These are phyloP conservation scores for Sterrhoptilus dennistouni DNA, from an alignment of 2,113 vertebrate genomes.

Conservation along the genomic window DNA sequence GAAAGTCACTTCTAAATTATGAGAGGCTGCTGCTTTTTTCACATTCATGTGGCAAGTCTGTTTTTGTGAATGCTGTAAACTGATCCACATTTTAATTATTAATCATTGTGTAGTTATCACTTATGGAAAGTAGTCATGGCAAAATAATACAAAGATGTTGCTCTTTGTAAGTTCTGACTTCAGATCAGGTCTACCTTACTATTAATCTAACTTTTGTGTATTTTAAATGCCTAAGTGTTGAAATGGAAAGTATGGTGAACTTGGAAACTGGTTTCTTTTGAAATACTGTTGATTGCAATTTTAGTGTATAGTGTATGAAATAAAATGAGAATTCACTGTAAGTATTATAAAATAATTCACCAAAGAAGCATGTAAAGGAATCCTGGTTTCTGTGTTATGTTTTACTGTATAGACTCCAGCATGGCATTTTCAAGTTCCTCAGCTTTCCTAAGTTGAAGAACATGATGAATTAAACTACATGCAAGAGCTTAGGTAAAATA, in stretches of 20 bases:
- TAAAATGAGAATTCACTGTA: slow-evolving; percentile 18
- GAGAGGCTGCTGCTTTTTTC: slow-evolving; percentile 1
- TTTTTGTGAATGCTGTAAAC: slow-evolving; percentile 31
- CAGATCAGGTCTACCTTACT: not conserved
- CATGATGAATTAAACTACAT: not conserved
- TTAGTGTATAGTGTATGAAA: slow-evolving; percentile 12
- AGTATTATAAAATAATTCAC: slow-evolving; percentile 19
- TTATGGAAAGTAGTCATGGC: not conserved
- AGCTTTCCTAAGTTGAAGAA: not conserved
- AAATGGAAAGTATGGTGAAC: not conserved
- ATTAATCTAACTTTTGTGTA: not conserved
- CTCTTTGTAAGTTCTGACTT: not conserved
- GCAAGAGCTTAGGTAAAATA: not conserved
- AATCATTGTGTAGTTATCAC: not conserved
- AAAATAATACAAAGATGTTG: not conserved
- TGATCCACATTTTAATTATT: slow-evolving; percentile 11
- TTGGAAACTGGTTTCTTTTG: not conserved
- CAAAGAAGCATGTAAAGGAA: not conserved
- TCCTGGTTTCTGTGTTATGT: not conserved
- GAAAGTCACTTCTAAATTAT: not conserved
- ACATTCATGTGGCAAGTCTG: not conserved
- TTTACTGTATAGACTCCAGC: not conserved
- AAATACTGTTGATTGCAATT: not conserved
- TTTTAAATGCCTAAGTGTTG: not conserved
- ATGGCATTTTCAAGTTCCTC: not conserved